Evolutionary conservation across 2,888 invertebrate species (phyloP).

Genomic region (Napeogenes inachia): DNA sequence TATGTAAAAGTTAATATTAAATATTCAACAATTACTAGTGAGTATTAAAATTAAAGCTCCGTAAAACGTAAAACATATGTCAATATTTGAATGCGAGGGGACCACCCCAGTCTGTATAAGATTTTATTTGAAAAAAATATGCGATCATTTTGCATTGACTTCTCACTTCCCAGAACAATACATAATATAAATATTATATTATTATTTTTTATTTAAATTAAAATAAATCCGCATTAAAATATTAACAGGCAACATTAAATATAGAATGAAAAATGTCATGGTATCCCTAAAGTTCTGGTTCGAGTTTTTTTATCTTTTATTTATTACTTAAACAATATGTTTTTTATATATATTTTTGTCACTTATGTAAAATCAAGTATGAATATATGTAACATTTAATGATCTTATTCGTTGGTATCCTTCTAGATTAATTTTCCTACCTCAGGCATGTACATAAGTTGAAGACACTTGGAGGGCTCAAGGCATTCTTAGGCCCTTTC

Average conservation of each 20-base stretch:
- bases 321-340: no score
- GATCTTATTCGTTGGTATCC: not conserved
- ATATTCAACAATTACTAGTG: slow-evolving; percentile 25
- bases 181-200: not conserved
- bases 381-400: slow-evolving; percentile 1
- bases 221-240: not conserved
- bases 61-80: slow-evolving; percentile 69
- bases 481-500: slow-evolving; percentile 66
- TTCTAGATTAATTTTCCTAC: slow-evolving; percentile 9
- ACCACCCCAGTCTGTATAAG: slow-evolving; percentile 43
- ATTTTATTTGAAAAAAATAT: slow-evolving; percentile 43
- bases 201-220: not conserved
- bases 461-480: slow-evolving; percentile 45
- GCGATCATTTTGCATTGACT: slow-evolving; percentile 11
- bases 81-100: slow-evolving; percentile 36
- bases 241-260: no score
- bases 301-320: no score
- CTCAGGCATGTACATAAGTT: slow-evolving; percentile 31
- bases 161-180: not conserved
- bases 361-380: not conserved
- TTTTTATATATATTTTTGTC: not conserved
- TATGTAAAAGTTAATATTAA: no score
- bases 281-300: no score
- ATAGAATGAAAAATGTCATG: no score
- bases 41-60: slow-evolving; percentile 66